Percentiles rank a stretch among this genome's conserved stretches.
Conservation (phyloP, 1,140 invertebrate genomes). For the Magallana gigas region DNA sequence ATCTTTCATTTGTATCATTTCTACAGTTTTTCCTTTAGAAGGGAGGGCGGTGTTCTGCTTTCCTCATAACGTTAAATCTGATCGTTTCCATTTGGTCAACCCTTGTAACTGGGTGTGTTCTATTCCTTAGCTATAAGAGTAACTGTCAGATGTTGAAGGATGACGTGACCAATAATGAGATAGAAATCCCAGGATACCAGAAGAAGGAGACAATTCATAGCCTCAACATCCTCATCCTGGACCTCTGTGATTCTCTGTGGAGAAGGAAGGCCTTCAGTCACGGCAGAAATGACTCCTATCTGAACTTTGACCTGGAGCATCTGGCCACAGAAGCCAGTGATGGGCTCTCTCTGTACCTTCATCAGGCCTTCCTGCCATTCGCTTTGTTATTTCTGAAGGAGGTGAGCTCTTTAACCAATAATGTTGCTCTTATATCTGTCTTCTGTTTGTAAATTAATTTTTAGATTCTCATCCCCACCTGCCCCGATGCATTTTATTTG, state of each 20-base stretch:
- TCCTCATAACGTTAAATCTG: too few relatives aligned
- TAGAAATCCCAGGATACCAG: neutral
- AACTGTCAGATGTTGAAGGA: neutral
- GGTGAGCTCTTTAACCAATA: conserved; percentile 25
- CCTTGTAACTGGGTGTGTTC: neutral
- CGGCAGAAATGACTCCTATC: conserved; percentile 30
- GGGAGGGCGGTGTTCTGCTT: too few relatives aligned
- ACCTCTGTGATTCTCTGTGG: conserved; percentile 58
- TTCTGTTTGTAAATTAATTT: too few relatives aligned
- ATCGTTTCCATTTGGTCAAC: neutral
- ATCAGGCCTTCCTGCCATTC: conserved; percentile 54
- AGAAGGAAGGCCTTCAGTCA: conserved; percentile 53
- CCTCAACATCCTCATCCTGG: conserved; percentile 57
- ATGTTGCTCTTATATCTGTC: too few relatives aligned
- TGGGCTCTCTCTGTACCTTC: conserved; percentile 54
- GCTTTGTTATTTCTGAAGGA: conserved; percentile 52
- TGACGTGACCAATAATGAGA: neutral
- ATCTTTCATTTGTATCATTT: too few relatives aligned
- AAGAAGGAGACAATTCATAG: conserved; percentile 39
- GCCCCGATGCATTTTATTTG: too few relatives aligned
- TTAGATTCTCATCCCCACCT: too few relatives aligned
- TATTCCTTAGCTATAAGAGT: neutral
- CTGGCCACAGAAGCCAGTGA: conserved; percentile 26
- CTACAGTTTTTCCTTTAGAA: too few relatives aligned
- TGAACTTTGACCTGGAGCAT: conserved; percentile 19